phyloP scores from a whole-genome alignment of 2,113 vertebrate genomes.

The Upupa epops region DNA sequence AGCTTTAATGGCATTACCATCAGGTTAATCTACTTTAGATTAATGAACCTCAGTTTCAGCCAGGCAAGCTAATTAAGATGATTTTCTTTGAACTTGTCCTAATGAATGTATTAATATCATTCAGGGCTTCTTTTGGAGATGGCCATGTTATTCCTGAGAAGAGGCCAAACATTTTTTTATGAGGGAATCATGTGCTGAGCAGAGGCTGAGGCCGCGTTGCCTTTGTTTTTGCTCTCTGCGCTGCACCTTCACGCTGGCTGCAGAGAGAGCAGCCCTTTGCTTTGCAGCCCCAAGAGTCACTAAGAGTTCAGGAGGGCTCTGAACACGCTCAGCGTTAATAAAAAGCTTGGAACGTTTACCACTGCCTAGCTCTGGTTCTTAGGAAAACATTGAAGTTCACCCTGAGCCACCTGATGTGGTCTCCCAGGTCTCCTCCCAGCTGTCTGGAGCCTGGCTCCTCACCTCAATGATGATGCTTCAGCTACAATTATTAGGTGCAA shows the following conservation, averaged over 20 bases:
- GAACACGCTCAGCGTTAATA: neutral
- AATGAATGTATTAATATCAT: slow-evolving; percentile 70
- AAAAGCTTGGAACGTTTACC: neutral
- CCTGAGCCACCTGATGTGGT: neutral
- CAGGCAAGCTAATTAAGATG: slow-evolving; percentile 71
- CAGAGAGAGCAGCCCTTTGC: neutral
- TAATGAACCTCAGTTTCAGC: slow-evolving; percentile 67
- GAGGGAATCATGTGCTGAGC: slow-evolving; percentile 55
- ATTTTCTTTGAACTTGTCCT: slow-evolving; percentile 71
- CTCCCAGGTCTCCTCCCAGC: neutral
- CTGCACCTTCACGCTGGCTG: slow-evolving; percentile 24
- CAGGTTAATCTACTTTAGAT: slow-evolving; percentile 67
- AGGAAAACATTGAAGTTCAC: neutral
- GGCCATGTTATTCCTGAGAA: slow-evolving; percentile 69
- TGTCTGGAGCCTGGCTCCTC: neutral
- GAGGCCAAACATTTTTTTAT: slow-evolving; percentile 64
- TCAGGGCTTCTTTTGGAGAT: slow-evolving; percentile 58
- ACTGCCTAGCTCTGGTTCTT: neutral
- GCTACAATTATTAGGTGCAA: neutral
- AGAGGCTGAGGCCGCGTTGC: slow-evolving; percentile 36
- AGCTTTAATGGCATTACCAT: slow-evolving; percentile 64
- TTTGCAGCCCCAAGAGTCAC: neutral
- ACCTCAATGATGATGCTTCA: neutral
- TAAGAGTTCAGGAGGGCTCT: neutral
- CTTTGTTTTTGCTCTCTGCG: slow-evolving; percentile 26